Evolutionary conservation across 2,888 invertebrate genomes (phyloP), one percentile per base, ranked within the genome.

Genomic region (Caenorhabditis imperialis): DNA sequence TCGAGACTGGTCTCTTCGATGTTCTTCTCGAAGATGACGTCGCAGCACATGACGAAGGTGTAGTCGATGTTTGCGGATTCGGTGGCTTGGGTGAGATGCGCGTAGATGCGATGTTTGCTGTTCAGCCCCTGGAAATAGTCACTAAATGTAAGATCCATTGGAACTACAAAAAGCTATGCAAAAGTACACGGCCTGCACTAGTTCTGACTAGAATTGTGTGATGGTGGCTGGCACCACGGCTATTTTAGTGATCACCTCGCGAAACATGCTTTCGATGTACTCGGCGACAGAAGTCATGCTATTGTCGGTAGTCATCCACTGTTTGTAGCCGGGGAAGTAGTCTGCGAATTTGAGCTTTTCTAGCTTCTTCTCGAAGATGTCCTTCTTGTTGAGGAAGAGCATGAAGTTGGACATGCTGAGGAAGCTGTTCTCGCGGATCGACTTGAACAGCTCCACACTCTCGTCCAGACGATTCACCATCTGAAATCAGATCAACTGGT

Each of bases 381-480:
- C 79, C 20, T 37, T 42, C 40, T 79, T 79, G 65, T 79, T 79
- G 30, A 79, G 63, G 37, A 79, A 77, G 6, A 79, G 63, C 71
- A 79, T 75, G 60, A 79, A 75, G 20, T 65, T 61, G 2, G 76
- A 62, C n/a, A 45, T 55, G 23, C 47, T 45, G n/a, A 79, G 73
- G 20, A 77, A 79, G n/a, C 45, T 51, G 45, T 74, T 77, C 12
- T 74, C 44, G 1, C 61, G 70, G 22, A 77, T 60, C 16, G 74
- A 72, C 18, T 44, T 60, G 70, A 79, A 79, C n/a, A 79, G 42
- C 14, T 79, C 67, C 6, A 77, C 65, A 3, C 60, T 60, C 12
- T 79, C 79, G 7, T 71, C 63, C 14, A 79, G 30, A 0, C 76
- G 73, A 48, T 76, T 79, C 12, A 74, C 35, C 44, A 65, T 30